phyloP scores from a whole-genome alignment of 2,113 vertebrate species.

The Passer domesticus region DNA sequence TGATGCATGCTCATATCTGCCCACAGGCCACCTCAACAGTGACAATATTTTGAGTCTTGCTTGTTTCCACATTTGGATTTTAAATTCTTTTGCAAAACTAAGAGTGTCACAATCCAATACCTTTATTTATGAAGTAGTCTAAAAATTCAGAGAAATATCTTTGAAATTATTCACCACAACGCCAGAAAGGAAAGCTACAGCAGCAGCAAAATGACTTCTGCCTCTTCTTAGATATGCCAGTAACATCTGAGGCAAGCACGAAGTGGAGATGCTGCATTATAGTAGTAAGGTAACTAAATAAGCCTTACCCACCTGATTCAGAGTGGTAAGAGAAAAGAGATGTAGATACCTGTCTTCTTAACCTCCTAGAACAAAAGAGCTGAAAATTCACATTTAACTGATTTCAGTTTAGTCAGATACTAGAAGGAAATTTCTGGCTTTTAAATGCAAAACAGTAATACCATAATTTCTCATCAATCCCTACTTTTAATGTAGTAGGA shows the following conservation, averaged over 20 bases:
- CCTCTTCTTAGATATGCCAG: background rate
- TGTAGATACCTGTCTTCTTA: background rate
- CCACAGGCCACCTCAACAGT: background rate
- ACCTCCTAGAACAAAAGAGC: background rate
- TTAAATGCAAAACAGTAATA: background rate
- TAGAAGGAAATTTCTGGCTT: background rate
- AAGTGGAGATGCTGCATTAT: background rate
- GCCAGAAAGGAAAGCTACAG: background rate
- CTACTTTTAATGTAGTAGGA: background rate
- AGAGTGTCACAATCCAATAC: background rate
- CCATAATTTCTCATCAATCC: background rate
- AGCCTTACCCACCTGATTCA: background rate
- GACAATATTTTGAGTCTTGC: background rate
- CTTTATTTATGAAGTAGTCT: background rate
- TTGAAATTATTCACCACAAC: background rate
- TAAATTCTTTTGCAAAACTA: background rate
- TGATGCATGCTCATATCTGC: rapidly evolving
- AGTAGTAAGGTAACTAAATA: background rate
- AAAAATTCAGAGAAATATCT: background rate
- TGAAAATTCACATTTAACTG: background rate
- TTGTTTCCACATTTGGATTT: background rate
- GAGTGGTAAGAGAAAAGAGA: background rate
- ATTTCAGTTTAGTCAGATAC: background rate
- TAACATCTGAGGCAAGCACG: background rate
- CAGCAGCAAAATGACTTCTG: background rate